These are phyloP conservation scores for Electrophaes corylata DNA, from an alignment of 2,888 invertebrate species.

Conservation along the genomic window DNA sequence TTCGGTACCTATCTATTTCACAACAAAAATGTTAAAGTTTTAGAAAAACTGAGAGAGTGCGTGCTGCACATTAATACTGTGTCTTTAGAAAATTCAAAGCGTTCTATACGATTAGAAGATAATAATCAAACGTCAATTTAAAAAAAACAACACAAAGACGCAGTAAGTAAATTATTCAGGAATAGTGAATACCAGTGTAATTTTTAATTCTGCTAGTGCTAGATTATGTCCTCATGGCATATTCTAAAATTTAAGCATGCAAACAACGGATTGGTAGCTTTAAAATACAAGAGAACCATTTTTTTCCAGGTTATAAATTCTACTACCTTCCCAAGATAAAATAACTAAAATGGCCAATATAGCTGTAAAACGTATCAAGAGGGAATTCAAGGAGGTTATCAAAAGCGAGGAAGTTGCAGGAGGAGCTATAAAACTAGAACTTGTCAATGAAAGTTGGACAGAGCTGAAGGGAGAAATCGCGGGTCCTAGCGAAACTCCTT, in stretches of 20 bases:
- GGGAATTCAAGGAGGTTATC: slow-evolving; percentile 29
- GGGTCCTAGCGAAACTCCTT: slow-evolving; percentile 99
- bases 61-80: not conserved
- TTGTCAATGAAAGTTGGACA: slow-evolving; percentile 95
- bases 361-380: slow-evolving; percentile 30
- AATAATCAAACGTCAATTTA: not conserved
- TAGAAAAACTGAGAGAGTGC: not conserved
- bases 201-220: slow-evolving; percentile 5
- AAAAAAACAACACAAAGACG: slow-evolving; percentile 12
- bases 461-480: slow-evolving; percentile 97
- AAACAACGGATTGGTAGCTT: not conserved
- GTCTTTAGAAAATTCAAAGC: slow-evolving; percentile 1
- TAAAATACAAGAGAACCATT: not conserved
- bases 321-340: not conserved
- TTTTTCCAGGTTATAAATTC: slow-evolving; percentile 24
- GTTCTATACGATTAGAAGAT: not conserved
- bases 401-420: slow-evolving; percentile 87
- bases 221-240: not conserved
- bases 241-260: not conserved
- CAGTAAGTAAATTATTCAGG: slow-evolving; percentile 14
- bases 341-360: slow-evolving; percentile 25
- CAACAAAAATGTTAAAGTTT: slow-evolving; percentile 22
- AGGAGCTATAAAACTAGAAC: slow-evolving; percentile 94
- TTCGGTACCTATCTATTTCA: too few relatives aligned
- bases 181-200: slow-evolving; percentile 8